Evolutionary conservation across 2,888 invertebrate species (phyloP).

Genomic region (Notocelia uddmanniana): DNA sequence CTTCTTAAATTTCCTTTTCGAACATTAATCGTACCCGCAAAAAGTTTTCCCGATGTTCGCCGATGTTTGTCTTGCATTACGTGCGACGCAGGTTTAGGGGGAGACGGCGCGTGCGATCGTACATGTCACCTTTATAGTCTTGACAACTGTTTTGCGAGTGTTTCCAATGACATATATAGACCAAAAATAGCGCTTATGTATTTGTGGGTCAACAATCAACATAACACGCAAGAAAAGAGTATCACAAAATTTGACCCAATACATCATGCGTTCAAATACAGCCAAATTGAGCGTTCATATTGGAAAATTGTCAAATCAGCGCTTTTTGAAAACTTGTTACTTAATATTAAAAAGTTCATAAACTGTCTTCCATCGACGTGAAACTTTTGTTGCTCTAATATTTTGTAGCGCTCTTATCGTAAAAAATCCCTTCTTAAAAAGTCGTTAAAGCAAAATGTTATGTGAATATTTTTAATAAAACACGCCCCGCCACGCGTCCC

Average conservation of each 20-base stretch:
- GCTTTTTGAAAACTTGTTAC: slow-evolving; percentile 3
- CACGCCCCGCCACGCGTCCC: slow-evolving; percentile 58
- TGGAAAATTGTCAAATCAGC: background rate
- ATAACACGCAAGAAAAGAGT: background rate
- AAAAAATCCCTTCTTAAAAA: slow-evolving; percentile 25
- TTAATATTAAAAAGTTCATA: background rate
- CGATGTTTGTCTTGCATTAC: slow-evolving; percentile 50
- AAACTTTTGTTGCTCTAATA: slow-evolving; percentile 5
- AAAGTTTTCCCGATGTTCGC: slow-evolving; percentile 55
- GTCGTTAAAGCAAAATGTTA: slow-evolving; percentile 32
- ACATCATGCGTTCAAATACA: background rate
- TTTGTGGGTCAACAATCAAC: too few relatives aligned
- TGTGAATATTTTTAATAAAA: slow-evolving; percentile 52
- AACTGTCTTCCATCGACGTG: background rate
- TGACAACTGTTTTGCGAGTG: background rate
- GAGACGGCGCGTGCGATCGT: background rate
- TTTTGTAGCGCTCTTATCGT: slow-evolving; percentile 9
- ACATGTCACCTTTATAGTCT: background rate
- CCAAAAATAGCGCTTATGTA: too few relatives aligned
- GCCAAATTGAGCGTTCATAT: background rate
- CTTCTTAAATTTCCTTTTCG: slow-evolving; percentile 70
- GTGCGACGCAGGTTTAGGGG: slow-evolving; percentile 20
- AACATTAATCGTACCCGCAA: slow-evolving; percentile 60
- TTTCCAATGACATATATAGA: background rate
- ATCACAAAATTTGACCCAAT: background rate